Base-by-base conservation (phyloP, 1,140 invertebrate species). In the Neuroterus valhalla region DNA sequence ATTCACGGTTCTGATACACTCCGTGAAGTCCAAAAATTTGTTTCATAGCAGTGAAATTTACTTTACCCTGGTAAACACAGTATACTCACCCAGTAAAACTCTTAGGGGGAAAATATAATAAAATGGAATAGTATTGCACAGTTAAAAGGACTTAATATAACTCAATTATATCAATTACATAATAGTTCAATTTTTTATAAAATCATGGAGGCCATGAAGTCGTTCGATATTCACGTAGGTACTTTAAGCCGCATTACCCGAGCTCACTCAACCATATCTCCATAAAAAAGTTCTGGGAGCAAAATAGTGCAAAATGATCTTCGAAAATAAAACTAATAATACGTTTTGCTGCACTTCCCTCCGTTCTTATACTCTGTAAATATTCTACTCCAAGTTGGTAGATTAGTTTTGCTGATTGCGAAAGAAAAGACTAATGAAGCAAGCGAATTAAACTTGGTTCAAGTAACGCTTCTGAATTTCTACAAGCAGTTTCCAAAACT, bases 381-480 rank as follows among this genome's bases (percentile, higher is more conserved):
- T 38, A 62, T 62, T 62, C 21, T 62, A 62, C 55, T 62, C 23
- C n/a, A n/a, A 23, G 12, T 15, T 62, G 15, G 55, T 31, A 62
- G 55, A 62, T 62, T 62, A 62, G 55, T 62, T 62, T 62, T 26
- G 31, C 31, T 38, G 55, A 62, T 62, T 62, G n/a, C 26, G 26
- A 62, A 62, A n/a, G 55, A 62, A 62, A 62, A 62, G 26, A 62
- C 21, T 26, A 62, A 62, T 62, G 23, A 31, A 62, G 55, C 26
- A 55, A 62, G 31, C 55, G 21, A 26, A 23, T 15, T 31, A 38
- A 31, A 31, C 55, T 23, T 38, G 15, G 26, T 62, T 62, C 26
- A 62, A 62, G 55, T 62, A 62, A 62, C 55, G 55, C 31, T 62
- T 31, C 55, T 62, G 31, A 62, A n/a, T 62, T 62, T 62, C 55